A percentile compares a stretch with the other conserved stretches of the same genome.
phyloP scores from a whole-genome alignment of 2,888 invertebrate species.

The Slavum lentiscoides region DNA sequence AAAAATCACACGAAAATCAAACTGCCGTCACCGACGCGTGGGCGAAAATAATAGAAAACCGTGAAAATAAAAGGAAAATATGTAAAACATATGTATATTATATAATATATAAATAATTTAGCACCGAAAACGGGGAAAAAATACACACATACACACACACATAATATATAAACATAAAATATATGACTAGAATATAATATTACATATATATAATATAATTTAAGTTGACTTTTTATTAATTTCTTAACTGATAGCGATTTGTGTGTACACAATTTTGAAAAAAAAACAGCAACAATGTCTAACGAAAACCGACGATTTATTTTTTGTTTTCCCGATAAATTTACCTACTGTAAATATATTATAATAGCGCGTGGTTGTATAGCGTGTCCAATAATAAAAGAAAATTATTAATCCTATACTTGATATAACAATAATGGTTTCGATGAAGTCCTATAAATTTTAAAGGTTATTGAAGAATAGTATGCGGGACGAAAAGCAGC shows the following conservation, averaged over 20 bases:
- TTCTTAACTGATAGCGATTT: not conserved
- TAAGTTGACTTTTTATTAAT: not conserved
- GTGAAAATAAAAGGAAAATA: not conserved
- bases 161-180: not conserved
- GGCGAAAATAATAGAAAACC: not conserved
- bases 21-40: not conserved
- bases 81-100: not conserved
- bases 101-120: slow-evolving; percentile 29
- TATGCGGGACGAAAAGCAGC: no score
- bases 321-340: not conserved
- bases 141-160: not conserved
- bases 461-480: not conserved
- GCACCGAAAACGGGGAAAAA: slow-evolving; percentile 15
- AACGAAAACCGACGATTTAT: not conserved
- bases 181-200: slow-evolving; percentile 32
- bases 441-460: not conserved
- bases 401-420: not conserved
- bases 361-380: not conserved
- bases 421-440: not conserved
- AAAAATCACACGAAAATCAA: slow-evolving; percentile 7
- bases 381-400: not conserved
- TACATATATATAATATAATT: not conserved
- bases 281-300: not conserved
- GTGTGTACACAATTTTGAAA: not conserved
- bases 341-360: not conserved